Percentiles rank a stretch among this genome's conserved stretches.
phyloP scores from a whole-genome alignment of 2,888 invertebrate genomes.

The Cyrtodaria siliqua region DNA sequence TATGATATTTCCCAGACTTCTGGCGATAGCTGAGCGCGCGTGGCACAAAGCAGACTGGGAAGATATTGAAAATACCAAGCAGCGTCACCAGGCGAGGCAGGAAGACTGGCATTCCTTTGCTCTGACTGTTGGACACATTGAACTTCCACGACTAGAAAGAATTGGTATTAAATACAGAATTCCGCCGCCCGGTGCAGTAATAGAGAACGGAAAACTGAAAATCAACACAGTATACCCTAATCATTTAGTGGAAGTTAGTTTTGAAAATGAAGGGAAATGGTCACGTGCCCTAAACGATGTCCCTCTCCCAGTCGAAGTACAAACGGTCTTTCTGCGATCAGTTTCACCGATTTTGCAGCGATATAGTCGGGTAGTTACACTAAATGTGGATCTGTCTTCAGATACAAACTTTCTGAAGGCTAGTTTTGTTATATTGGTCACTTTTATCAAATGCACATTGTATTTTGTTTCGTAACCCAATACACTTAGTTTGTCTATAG shows the following conservation, averaged over 20 bases:
- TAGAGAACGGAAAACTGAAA: slow-evolving; percentile 38
- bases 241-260: slow-evolving; percentile 46
- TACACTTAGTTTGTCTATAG: no score
- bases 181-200: slow-evolving; percentile 74
- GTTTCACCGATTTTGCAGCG: background rate
- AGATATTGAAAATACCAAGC: slow-evolving; percentile 25
- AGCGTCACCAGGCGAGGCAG: slow-evolving; percentile 25
- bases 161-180: slow-evolving; percentile 71
- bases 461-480: no score
- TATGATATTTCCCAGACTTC: slow-evolving; percentile 76
- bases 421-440: no score
- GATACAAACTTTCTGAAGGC: no score
- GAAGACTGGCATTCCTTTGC: slow-evolving; percentile 76
- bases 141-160: slow-evolving; percentile 71
- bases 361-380: slow-evolving; percentile 5
- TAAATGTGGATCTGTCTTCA: no score
- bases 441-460: no score
- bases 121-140: slow-evolving; percentile 68
- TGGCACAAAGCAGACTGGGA: slow-evolving; percentile 84
- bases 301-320: background rate
- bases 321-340: background rate
- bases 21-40: slow-evolving; percentile 81
- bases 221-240: slow-evolving; percentile 56
- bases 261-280: slow-evolving; percentile 12
- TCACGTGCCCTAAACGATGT: background rate